Conservation (phyloP, 64 coral and sea anemone species). For the Pocillopora damicornis region DNA sequence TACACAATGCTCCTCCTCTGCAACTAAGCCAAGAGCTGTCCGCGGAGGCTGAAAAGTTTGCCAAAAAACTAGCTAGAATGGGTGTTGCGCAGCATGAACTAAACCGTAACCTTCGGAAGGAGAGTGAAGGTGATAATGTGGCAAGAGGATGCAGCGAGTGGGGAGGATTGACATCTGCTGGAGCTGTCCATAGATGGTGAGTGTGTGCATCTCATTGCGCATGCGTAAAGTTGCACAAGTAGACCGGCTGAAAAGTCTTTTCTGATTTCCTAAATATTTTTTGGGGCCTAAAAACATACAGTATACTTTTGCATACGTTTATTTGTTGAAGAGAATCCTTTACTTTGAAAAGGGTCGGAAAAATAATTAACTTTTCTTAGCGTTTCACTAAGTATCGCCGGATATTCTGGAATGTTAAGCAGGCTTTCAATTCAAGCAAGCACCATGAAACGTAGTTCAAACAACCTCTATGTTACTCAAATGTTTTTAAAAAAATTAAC, state of each 20-base stretch:
- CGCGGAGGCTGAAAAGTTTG: slow-evolving; percentile 53
- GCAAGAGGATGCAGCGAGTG: slow-evolving; percentile 61
- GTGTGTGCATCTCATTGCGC: background rate
- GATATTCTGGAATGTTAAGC: no score
- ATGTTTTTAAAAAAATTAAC: background rate
- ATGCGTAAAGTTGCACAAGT: background rate
- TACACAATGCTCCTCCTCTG: slow-evolving; percentile 62
- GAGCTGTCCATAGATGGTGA: slow-evolving; percentile 48
- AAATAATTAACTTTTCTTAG: no score
- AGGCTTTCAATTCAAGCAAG: no score
- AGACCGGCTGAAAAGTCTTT: no score
- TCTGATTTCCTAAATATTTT: no score
- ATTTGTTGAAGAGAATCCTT: no score
- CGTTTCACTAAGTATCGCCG: no score
- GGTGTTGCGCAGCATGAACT: background rate
- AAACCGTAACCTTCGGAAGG: background rate
- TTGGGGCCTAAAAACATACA: no score
- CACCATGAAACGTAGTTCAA: no score
- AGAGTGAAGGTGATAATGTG: slow-evolving; percentile 77
- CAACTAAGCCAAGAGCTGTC: slow-evolving; percentile 50
- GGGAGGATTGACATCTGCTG: slow-evolving; percentile 36
- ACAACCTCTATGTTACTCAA: background rate
- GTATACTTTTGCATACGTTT: no score
- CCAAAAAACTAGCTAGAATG: slow-evolving; percentile 29
- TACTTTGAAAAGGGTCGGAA: no score